Conservation (phyloP, 1,140 invertebrate genomes). For the Eriosoma lanigerum region DNA sequence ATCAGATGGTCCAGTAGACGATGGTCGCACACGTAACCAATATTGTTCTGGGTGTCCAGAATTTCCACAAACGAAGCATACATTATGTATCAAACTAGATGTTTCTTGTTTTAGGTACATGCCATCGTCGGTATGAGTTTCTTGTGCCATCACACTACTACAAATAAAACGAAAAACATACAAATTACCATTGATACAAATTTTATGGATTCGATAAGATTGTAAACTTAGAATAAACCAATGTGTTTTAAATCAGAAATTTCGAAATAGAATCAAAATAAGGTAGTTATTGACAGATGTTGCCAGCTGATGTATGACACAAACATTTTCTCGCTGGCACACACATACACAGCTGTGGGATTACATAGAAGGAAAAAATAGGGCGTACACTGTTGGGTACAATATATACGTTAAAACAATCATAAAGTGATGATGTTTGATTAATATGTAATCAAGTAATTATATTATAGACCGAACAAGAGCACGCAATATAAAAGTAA, state of each 20-base stretch:
- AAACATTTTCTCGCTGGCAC: constrained; percentile 24
- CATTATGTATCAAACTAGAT: constrained; percentile 45
- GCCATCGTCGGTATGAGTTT: constrained; percentile 25
- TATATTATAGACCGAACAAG: not conserved
- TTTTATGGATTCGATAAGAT: not conserved
- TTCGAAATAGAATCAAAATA: not conserved
- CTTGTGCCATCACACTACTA: constrained; percentile 47
- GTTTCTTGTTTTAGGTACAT: constrained; percentile 24
- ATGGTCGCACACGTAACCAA: constrained; percentile 69
- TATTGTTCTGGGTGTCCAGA: constrained; percentile 70
- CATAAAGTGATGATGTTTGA: not conserved
- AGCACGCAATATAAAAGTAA: not conserved
- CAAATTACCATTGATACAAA: not conserved
- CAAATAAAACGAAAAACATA: not conserved
- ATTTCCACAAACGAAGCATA: constrained; percentile 86
- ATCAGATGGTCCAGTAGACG: constrained; percentile 62
- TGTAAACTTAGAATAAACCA: not conserved
- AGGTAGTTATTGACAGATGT: constrained; percentile 27
- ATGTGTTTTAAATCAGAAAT: not conserved
- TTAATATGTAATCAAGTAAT: not conserved
- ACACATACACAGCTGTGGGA: constrained; percentile 25
- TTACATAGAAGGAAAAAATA: constrained; percentile 40
- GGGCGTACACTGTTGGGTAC: constrained; percentile 20
- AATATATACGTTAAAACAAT: not conserved
- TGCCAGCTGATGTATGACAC: constrained; percentile 47